phyloP scores from a whole-genome alignment of 2,888 invertebrate genomes.

The Ormyrus rosae region DNA sequence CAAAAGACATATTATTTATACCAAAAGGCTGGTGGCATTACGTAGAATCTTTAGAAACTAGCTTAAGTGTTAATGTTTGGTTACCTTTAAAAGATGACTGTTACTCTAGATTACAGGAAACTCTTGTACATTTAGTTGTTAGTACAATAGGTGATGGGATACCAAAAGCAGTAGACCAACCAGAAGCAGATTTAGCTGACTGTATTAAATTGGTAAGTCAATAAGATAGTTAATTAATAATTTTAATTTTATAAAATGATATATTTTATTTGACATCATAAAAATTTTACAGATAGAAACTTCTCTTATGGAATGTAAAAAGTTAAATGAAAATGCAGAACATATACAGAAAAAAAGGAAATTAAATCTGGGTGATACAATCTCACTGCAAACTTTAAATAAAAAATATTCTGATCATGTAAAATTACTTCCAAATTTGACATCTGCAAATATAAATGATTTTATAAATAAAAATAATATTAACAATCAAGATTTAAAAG shows the following conservation, averaged over 20 bases:
- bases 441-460: constrained; percentile 58
- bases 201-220: constrained; percentile 66
- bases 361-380: not conserved
- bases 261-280: constrained; percentile 59
- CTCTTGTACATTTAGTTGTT: constrained; percentile 70
- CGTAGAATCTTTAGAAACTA: constrained; percentile 83
- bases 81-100: constrained; percentile 82
- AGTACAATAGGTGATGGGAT: constrained; percentile 65
- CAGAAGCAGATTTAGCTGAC: constrained; percentile 58
- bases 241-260: constrained; percentile 24
- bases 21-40: constrained; percentile 98
- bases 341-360: constrained; percentile 34
- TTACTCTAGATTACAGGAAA: constrained; percentile 69
- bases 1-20: constrained; percentile 92
- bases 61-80: constrained; percentile 84
- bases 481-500: constrained; percentile 55
- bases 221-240: constrained; percentile 27
- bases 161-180: constrained; percentile 58
- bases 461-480: constrained; percentile 62
- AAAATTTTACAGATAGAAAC: constrained; percentile 64
- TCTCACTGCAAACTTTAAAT: constrained; percentile 25
- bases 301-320: constrained; percentile 63
- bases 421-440: constrained; percentile 59
- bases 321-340: constrained; percentile 49
- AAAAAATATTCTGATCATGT: constrained; percentile 61